Evolutionary conservation across 2,888 invertebrate species (phyloP), one percentile per base, ranked within the genome.

Genomic region (Ptychoptera contaminata): DNA sequence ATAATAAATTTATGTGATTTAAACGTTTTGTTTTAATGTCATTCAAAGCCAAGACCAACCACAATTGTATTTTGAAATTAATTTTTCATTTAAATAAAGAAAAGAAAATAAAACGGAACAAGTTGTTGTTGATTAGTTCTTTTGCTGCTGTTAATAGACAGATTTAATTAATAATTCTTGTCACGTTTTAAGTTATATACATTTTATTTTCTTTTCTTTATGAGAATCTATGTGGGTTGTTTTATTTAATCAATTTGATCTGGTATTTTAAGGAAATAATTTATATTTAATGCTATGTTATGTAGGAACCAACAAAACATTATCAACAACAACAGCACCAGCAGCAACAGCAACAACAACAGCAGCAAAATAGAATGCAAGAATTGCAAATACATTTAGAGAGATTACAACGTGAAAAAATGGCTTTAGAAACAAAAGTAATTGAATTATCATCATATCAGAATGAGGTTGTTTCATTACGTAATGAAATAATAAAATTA

Each of bases 401-500:
- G 51, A 71, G 70, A 47, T 71, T 76, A 63, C 68, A 70, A 16
- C 74, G 73, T 65, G 80, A 80, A 61, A 76, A 80, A 52, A 68
- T 71, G 38, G 72, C 72, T 55, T 65, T 81, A 54, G 77, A 79
- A 58, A 60, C 74, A 48, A 69, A 69, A 53, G 69, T 77, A 23
- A 67, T 68, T 37, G 79, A 81, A 57, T 60, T 82, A 54, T 62
- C 75, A 55, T 75, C 77, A 54, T 72, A 76, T 54, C 77, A 75
- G 48, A 72, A 72, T 43, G 82, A 85, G 58, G 71, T 83, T 47
- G 74, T 76, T 49, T 68, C 73, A 52, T 67, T 84, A 45, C 71
- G 77, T 53, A 72, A 71, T 46, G 83, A 85, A 63, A 72, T 83
- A 52, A 71, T 74, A 36, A 72, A 76, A 53, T 63, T 84, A 53